Evolutionary conservation across 2,888 invertebrate species (phyloP), one percentile per base, ranked within the genome.

Genomic region (Cephus spinipes): DNA sequence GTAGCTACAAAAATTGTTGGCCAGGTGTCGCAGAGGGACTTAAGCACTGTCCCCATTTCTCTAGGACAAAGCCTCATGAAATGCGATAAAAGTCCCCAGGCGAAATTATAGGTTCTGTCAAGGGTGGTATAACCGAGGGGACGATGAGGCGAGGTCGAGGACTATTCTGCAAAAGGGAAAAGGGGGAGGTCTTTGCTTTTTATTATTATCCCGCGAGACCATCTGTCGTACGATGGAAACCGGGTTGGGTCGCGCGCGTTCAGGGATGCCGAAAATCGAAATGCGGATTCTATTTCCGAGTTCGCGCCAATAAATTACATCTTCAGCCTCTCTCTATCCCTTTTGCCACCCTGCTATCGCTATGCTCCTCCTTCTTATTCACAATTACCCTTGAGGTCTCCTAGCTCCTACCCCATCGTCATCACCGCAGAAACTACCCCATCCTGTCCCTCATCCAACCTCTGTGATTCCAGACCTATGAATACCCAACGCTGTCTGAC

Each of bases 151-250:
- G 55, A 55, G 55, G 55, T 23, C 55, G 55, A 55, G 55, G 55
- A 23, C 23, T 55, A 55, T 55, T 55, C 23, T 55, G 55, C 55
- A 55, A 55, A 55, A 23, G 55, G 74, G 74, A 69, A 73, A 30
- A 12, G 74, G 12, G 35, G 74, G 35, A 23, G 71, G 75, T 68
- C 68, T 76, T 71, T 76, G 69, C 75, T 78, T 78, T 75, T 76
- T 76, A 78, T 78, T 78, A 78, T 75, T 55, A 75, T 76, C 75
- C 76, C 23, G 75, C 78, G 34, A n/a, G 31, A 69, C 78, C 78
- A 78, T 78, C 78, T 78, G 78, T 76, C 78, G 33, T 34, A 73
- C 36, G 71, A 74, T 30, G 73, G 55, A 68, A 40, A 74, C 55
- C 75, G 69, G 73, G 35, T 75, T 74, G 74, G 32, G 32, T 68